Base-by-base conservation (phyloP, 1,140 invertebrate genomes). In the Scaptomyza hsui region DNA sequence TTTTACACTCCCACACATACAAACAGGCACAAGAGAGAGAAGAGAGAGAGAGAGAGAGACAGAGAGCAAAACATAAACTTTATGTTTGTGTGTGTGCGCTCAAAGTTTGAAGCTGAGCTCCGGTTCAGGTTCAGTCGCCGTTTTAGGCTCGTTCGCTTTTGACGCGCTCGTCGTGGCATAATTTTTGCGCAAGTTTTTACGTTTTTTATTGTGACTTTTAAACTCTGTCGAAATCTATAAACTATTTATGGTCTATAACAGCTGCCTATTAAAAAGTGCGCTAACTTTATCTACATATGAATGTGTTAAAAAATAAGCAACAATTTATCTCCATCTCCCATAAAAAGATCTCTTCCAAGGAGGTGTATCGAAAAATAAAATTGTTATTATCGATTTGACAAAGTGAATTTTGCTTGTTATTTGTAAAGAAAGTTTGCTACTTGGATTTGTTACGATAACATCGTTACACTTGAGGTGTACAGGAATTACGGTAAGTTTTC, bases 1-100 rank as follows among this genome's bases (percentile, higher is more conserved):
- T 85, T 85, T 72, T 55, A 21, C 56, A 80, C 81, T 76, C 80
- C 76, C 77, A 76, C 80, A 72, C 68, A 68, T 19, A 68, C 42
- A 47, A 2, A 9, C 29, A 41, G 9, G 47, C 4, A 13, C 12
- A 48, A 55, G 37, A 16, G 19, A 42, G 26, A 45, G 37, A 64
- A 42, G 26, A 45, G 37, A 64, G 57, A 13, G 41, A 29, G 49
- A 60, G 13, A 35, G 53, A 6, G 10, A 10, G 5, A 32, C 12
- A 71, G 26, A 0, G 21, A 24, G 21, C 19, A 15, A 10, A 10
- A 12, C 12, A 13, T 7, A 10, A 13, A n/a, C n/a, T n/a, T 7
- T 41, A 18, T 21, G n/a, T 5, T 6, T 12, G 26, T 32, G 35
- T 62, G 9, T 55, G 13, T 45, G 21, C 13, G 16, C 49, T 71